A percentile compares a stretch with the other conserved stretches of the same genome.
Evolutionary conservation across 2,888 invertebrate species (phyloP).

Genomic region (Epinotia ramella): DNA sequence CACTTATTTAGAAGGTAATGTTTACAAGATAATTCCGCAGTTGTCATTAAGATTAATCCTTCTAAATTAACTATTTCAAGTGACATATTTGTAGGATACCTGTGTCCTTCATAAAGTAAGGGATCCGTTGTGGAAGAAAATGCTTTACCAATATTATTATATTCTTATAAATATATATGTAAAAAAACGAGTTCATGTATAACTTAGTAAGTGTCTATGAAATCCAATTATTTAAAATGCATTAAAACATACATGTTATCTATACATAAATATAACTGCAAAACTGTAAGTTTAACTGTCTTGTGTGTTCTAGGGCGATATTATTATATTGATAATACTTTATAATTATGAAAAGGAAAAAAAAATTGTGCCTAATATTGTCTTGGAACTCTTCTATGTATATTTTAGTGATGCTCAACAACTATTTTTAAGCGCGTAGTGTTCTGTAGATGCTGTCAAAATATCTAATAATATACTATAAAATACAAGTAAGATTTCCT

Average conservation of each 20-base stretch:
- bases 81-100: constrained; percentile 74
- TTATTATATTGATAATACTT: constrained; percentile 63
- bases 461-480: constrained; percentile 58
- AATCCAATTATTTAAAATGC: constrained; percentile 73
- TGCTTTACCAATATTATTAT: constrained; percentile 84
- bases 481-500: constrained; percentile 65
- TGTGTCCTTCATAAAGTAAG: constrained; percentile 76
- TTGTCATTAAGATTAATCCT: constrained; percentile 63
- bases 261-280: constrained; percentile 65
- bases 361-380: constrained; percentile 82
- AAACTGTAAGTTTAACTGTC: constrained; percentile 66
- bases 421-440: constrained; percentile 79
- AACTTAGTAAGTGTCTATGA: constrained; percentile 82
- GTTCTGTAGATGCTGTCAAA: constrained; percentile 75
- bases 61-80: constrained; percentile 72
- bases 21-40: constrained; percentile 64
- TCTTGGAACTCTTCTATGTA: constrained; percentile 69
- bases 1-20: constrained; percentile 74
- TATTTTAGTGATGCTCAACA: constrained; percentile 83
- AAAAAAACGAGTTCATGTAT: constrained; percentile 77
- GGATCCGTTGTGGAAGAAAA: constrained; percentile 82
- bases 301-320: constrained; percentile 75
- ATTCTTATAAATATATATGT: constrained; percentile 85
- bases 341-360: constrained; percentile 56
- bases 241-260: constrained; percentile 69